A percentile compares a stretch with the other conserved stretches of the same genome.
phyloP scores from a whole-genome alignment of 2,113 vertebrate genomes.

The Aphelocoma coerulescens region DNA sequence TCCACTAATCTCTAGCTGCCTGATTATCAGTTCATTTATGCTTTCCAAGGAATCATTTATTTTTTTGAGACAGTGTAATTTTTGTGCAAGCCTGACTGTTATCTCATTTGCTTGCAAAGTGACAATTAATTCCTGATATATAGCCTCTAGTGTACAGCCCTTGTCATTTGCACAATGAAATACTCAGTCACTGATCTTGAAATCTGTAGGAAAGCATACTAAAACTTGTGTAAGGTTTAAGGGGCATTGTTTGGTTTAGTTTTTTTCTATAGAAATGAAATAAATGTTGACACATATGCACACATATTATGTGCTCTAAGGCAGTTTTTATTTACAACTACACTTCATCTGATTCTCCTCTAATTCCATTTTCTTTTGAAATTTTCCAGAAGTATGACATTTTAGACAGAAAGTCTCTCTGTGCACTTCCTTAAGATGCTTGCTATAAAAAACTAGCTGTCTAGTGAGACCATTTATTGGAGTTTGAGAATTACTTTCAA shows the following conservation, averaged over 20 bases:
- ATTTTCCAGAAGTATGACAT: not conserved
- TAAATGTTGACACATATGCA: not conserved
- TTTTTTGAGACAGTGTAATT: constrained; percentile 55
- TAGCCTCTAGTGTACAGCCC: not conserved
- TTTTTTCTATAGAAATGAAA: not conserved
- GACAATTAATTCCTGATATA: constrained; percentile 62
- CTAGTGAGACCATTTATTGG: not conserved
- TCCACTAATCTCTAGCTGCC: constrained; percentile 16
- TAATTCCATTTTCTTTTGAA: not conserved
- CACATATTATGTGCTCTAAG: not conserved
- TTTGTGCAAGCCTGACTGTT: constrained; percentile 57
- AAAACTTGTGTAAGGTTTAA: not conserved
- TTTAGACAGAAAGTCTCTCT: not conserved
- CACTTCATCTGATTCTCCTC: not conserved
- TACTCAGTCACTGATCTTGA: constrained; percentile 11
- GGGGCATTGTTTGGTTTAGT: not conserved
- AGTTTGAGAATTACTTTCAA: not conserved
- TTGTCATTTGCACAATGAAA: constrained; percentile 32
- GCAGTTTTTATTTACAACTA: not conserved
- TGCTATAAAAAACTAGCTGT: not conserved
- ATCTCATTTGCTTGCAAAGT: constrained; percentile 59
- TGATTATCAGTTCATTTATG: constrained; percentile 65
- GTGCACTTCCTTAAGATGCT: not conserved
- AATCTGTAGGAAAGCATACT: not conserved
- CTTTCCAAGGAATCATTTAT: constrained; percentile 42